Evolutionary conservation across 1,140 invertebrate genomes (phyloP).

Genomic region (Meloidogyne chitwoodi): DNA sequence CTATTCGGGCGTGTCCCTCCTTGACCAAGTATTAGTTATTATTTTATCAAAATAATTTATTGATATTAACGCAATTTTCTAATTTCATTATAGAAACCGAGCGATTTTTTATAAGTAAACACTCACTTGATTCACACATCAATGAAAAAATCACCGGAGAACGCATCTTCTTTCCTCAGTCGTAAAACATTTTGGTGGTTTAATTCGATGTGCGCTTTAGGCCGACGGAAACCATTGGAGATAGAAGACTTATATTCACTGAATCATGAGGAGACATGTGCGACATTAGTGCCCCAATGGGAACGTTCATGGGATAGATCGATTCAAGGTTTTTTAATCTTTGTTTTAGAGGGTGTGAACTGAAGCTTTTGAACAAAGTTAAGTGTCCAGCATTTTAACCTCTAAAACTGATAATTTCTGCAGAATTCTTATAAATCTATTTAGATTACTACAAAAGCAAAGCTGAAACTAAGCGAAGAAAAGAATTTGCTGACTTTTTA

Average conservation of each 20-base stretch:
- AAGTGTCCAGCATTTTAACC: too few relatives aligned
- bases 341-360: too few relatives aligned
- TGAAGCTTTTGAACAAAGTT: too few relatives aligned
- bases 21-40: too few relatives aligned
- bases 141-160: constrained; percentile 48
- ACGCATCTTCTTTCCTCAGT: constrained; percentile 48
- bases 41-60: too few relatives aligned
- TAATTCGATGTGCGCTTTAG: constrained; percentile 46
- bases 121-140: neutral
- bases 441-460: neutral
- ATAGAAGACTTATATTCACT: constrained; percentile 53
- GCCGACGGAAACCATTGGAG: constrained; percentile 48
- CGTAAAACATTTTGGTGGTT: constrained; percentile 58
- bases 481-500: neutral
- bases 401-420: too few relatives aligned
- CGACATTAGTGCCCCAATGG: constrained; percentile 42
- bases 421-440: too few relatives aligned
- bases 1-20: too few relatives aligned
- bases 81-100: neutral
- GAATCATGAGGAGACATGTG: constrained; percentile 40
- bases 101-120: neutral
- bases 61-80: too few relatives aligned
- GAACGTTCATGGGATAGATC: constrained; percentile 46
- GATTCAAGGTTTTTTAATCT: constrained; percentile 36
- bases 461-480: neutral